phyloP scores from a whole-genome alignment of 2,797 vertebrate genomes.

The Natrix natrix region DNA sequence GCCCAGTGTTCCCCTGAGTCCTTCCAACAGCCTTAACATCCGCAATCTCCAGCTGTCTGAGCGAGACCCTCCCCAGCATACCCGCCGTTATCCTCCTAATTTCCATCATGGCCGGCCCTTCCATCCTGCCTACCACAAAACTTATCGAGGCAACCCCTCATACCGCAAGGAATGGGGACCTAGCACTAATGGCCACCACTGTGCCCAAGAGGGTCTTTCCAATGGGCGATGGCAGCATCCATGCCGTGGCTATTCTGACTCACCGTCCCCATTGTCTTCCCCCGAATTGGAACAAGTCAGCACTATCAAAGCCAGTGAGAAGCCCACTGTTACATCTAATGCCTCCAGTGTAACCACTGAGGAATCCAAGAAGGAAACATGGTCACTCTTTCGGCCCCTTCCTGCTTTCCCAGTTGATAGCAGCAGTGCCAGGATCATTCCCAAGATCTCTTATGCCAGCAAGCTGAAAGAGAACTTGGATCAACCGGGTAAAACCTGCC shows the following conservation, averaged over 20 bases:
- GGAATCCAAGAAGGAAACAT: conserved; percentile 56
- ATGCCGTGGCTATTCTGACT: conserved; percentile 25
- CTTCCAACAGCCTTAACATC: conserved; percentile 79
- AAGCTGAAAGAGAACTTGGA: conserved; percentile 81
- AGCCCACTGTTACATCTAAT: conserved; percentile 2
- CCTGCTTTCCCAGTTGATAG: conserved; percentile 84
- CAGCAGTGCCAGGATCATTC: conserved; percentile 84
- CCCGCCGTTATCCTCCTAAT: conserved; percentile 48
- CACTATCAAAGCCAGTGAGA: conserved; percentile 20
- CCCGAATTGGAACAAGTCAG: conserved; percentile 11
- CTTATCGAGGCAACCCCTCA: conserved; percentile 36
- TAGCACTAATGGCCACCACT: conserved; percentile 37
- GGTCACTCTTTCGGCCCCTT: conserved; percentile 80
- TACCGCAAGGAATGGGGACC: conserved; percentile 51
- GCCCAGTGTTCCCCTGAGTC: conserved; percentile 76
- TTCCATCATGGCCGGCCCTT: conserved; percentile 36
- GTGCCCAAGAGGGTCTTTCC: conserved; percentile 16
- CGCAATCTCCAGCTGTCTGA: conserved; percentile 81
- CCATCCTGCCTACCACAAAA: conserved; percentile 35
- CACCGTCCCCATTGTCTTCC: conserved; percentile 15
- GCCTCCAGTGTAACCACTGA: conserved; percentile 20
- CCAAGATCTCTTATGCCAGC: conserved; percentile 84
- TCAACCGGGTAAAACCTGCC: conserved; percentile 35
- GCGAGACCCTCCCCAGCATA: conserved; percentile 67
- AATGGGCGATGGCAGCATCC: conserved; percentile 30